Evolutionary conservation across 2,888 invertebrate species (phyloP), one percentile per base, ranked within the genome.

Genomic region (Dexiosoma caninum): DNA sequence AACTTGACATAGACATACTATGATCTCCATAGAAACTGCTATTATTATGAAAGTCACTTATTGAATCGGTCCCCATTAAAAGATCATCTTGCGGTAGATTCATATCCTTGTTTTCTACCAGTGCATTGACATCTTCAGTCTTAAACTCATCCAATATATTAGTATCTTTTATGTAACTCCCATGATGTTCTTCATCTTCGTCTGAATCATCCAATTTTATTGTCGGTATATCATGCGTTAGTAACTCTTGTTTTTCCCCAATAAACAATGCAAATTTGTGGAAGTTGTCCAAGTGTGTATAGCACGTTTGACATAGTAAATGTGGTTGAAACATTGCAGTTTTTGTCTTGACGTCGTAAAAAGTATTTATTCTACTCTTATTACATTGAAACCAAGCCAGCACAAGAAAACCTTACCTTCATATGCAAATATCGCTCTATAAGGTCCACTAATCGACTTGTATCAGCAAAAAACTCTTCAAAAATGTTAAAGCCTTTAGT

Each of bases 91-190:
- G 77, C 2, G 62, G 55, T 35, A 64, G 37, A 57, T 53, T 49
- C 14, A 59, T 74, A 1, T 57, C 72, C 2, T 46, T 57, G 27
- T 14, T 60, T 12, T 55, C 70, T 14, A 35, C 30, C 16, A 40
- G 19, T 12, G 19, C 32, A 40, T 78, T 37, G 19, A 12, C 27
- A 23, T 21, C 51, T 32, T 72, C 81, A 74, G 72, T 64, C 64
- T 81, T 72, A 44, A 72, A 81, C 21, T 77, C 81, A 4, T 77
- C 81, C 46, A 81, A 72, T 51, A 77, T 84, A 69, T 88, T 87
- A 82, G 86, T 86, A 55, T 87, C 81, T 23, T 76, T 78, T 30
- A 82, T 70, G 27, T 83, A 81, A 57, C 79, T 40, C 42, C 10
- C 12, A 12, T 78, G 60, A 2, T 57, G 57, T 1, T 62, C 67